Evolutionary conservation across 2,888 invertebrate species (phyloP), one percentile per base, ranked within the genome.

Genomic region (Neocrepidodera transversa): DNA sequence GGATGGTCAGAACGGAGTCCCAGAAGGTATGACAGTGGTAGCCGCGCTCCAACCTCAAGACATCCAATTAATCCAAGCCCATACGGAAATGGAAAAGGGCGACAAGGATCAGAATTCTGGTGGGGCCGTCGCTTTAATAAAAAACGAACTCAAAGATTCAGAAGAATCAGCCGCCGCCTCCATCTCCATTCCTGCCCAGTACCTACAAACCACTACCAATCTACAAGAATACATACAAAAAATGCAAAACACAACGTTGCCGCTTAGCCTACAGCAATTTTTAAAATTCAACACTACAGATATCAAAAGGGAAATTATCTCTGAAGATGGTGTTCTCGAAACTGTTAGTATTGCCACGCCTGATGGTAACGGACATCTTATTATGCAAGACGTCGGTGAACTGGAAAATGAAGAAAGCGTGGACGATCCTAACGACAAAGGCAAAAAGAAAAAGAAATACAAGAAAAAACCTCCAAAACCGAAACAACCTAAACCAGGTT

Each of bases 401-500:
- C 73, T 78, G 62, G 76, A 78, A 56, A 73, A 74, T 55, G 80
- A 79, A 56, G 79, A 77, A 56, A 71, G 63, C 42, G 67, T 69
- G 1, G 78, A 78, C 20, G 77, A 78, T 60, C 72, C 74, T 2
- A 75, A 76, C 23, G 76, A 77, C 36, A 74, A 72, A 17, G 76
- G 80, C 3, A 89, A 89, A 72, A 88, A 89, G 76, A 91, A 90
- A 82, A 89, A 90, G 81, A 90, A 89, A 71, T 88, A 89, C 78
- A 90, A 90, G 83, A 91, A 91, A 80, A 91, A 91, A 77, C 87
- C 90, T 0, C 86, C 89, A 1, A 90, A 90, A 75, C 90, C 90
- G 0, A 86, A 88, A 73, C 86, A 87, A 66, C 90, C 90, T n/a
- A 88, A 90, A 80, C 91, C 89, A 89, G 66, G 70, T 70, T 58